Base-by-base conservation (phyloP, 2,113 vertebrate genomes). In the Epinephelus lanceolatus region DNA sequence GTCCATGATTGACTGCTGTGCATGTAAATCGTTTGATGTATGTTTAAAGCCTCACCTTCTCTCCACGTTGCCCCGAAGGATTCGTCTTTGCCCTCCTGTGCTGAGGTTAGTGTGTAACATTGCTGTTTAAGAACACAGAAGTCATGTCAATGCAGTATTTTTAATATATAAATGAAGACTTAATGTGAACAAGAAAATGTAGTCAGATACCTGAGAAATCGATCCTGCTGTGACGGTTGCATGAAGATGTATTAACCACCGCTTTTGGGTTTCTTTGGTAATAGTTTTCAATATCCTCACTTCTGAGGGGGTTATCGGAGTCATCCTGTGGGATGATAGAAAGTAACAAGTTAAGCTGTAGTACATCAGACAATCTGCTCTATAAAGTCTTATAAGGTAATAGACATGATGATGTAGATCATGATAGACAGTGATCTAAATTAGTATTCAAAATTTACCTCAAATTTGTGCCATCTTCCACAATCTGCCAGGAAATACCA, bases 401-500 rank as follows among this genome's bases (percentile, higher is more conserved):
- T 49, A 14, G 47, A 49, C 13, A 15, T 42, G 18, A 42, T 40
- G 33, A 37, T 37, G 18, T 14, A 14, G 5, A 67, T 67, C 40
- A 10, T 27, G 27, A 42, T 42, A 42, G 40, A 42, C 40, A 9
- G 40, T 45, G 42, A 14, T 17, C 47, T 3, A 19, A 66, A 30
- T 1, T 56, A 63, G 40, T 1, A 2, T 62, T 14, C 0, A 51
- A 12, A 2, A 21, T 0, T 30, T 96, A 98, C 97, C 96, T 98
- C 96, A 91, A 97, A 96, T 93, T 94, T 96, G 86, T 97, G 97
- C 96, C 97, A 98, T 84, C 95, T 94, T 52, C 96, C 97, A 81
- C 97, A 97, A 21, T 97, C 96, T 0, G 95, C 97, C 87, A 97
- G 90, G 80, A 97, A 98, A 91, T 96, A 97, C 97, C 97, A 98